Base-by-base conservation (phyloP, 2,797 vertebrate species). In the Sebastes trivittatus region DNA sequence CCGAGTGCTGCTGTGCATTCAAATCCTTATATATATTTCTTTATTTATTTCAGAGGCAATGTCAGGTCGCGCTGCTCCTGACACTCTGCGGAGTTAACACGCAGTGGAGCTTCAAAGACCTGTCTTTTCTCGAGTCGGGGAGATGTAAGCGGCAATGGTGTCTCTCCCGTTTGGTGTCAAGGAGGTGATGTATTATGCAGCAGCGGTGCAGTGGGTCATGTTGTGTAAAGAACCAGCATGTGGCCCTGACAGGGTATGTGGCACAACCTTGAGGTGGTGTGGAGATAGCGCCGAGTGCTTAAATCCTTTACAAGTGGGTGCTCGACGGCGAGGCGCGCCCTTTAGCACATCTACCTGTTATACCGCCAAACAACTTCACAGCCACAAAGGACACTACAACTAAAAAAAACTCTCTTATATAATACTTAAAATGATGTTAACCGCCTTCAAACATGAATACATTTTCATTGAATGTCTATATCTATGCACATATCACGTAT, bases 101-200 rank as follows among this genome's bases (percentile, higher is more conserved):
- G 54, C 85, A 66, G 82, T 36, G 82, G 65, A 79, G 82, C 89
- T 91, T 87, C 88, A 92, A 89, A 92, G 91, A 78, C 34, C 52
- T 72, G 87, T 88, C 85, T 88, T 81, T 52, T 89, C 86, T 78
- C 75, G 11, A 86, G 70, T 82, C 8, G 14, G 75, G 82, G 16
- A 77, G 81, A 90, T 83, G 88, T 89, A 70, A 92, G 90, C 78
- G 7, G 68, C 84, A 67, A 67, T 70, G 81, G 86, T 72, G 86
- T 78, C 78, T 77, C 74, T 78, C 32, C 80, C 9, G 77, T 87
- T 83, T 72, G 84, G 91, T 87, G 92, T 92, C 86, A 79, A 92
- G 82, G 80, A 89, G 89, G 89, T 78, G 86, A 93, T 93, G 90
- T 87, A 89, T 92, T 88, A 91, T 92, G 91, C 91, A 91, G 87